Conservation (phyloP, 2,888 invertebrate genomes). For the Heliconius aoede region DNA sequence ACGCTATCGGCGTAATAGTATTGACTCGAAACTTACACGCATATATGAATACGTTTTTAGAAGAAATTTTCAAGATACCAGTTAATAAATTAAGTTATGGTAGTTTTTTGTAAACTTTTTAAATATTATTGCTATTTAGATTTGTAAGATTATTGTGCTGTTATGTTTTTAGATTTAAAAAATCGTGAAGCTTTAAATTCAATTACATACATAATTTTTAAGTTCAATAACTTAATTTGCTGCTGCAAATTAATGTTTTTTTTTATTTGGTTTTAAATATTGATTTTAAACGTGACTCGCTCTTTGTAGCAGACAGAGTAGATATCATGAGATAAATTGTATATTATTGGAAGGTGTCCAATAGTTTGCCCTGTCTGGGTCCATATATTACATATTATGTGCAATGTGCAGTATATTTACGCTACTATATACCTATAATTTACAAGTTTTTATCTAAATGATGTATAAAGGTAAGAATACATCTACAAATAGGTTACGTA, state of each 20-base stretch:
- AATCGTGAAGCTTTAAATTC: too few species aligned
- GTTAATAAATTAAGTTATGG: too few species aligned
- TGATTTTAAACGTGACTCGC: slow-evolving; percentile 35
- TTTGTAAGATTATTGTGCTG: not conserved
- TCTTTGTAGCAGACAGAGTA: slow-evolving; percentile 26
- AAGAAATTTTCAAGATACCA: too few species aligned
- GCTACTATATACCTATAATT: not conserved
- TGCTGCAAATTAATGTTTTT: too few species aligned
- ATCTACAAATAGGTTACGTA: not conserved
- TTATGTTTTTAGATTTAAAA: too few species aligned
- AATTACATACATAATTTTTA: too few species aligned
- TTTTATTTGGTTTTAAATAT: not conserved
- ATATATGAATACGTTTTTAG: too few species aligned
- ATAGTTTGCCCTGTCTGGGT: slow-evolving; percentile 39
- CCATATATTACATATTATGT: slow-evolving; percentile 6
- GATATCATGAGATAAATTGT: slow-evolving; percentile 35
- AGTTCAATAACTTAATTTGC: too few species aligned
- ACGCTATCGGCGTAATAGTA: not conserved
- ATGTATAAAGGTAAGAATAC: too few species aligned
- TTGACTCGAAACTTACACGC: too few species aligned
- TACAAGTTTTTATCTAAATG: not conserved
- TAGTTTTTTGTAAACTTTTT: too few species aligned
- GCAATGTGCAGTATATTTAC: slow-evolving; percentile 9
- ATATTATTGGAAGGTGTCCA: slow-evolving; percentile 42
- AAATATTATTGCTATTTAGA: not conserved